A percentile compares a stretch with the other conserved stretches of the same genome.
Evolutionary conservation across 2,888 invertebrate genomes (phyloP).

Genomic region (Acleris literana): DNA sequence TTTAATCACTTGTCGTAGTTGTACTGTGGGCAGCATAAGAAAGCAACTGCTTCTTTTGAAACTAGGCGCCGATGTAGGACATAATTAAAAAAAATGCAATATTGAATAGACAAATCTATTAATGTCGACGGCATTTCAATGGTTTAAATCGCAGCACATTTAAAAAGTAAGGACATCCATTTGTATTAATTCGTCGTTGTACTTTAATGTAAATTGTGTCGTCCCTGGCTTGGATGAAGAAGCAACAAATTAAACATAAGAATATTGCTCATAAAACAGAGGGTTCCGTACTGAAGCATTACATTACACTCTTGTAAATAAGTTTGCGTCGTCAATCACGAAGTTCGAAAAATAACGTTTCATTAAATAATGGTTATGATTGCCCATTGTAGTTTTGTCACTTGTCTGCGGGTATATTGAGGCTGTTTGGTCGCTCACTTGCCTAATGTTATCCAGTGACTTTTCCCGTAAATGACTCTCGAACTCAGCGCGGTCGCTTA

Average conservation of each 20-base stretch:
- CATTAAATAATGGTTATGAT: background rate
- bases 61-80: slow-evolving; percentile 22
- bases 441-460: background rate
- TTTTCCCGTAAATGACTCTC: slow-evolving; percentile 35
- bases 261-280: slow-evolving; percentile 31
- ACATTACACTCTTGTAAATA: too few relatives aligned
- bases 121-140: slow-evolving; percentile 24
- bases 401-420: background rate
- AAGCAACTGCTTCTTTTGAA: slow-evolving; percentile 22
- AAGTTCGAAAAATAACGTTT: too few relatives aligned
- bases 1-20: slow-evolving; percentile 23
- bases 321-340: too few relatives aligned
- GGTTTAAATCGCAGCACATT: slow-evolving; percentile 26
- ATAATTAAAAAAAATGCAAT: slow-evolving; percentile 15
- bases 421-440: background rate
- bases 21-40: slow-evolving; percentile 18
- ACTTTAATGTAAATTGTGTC: slow-evolving; percentile 73
- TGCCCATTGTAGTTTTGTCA: slow-evolving; percentile 5
- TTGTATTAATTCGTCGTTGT: slow-evolving; percentile 43
- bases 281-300: slow-evolving; percentile 31
- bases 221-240: slow-evolving; percentile 61
- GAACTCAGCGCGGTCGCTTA: slow-evolving; percentile 25
- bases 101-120: slow-evolving; percentile 10
- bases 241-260: slow-evolving; percentile 35
- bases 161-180: slow-evolving; percentile 42